A percentile compares a stretch with the other conserved stretches of the same genome.
phyloP scores from a whole-genome alignment of 1,140 invertebrate species.

The Lasaia peninsularis region DNA sequence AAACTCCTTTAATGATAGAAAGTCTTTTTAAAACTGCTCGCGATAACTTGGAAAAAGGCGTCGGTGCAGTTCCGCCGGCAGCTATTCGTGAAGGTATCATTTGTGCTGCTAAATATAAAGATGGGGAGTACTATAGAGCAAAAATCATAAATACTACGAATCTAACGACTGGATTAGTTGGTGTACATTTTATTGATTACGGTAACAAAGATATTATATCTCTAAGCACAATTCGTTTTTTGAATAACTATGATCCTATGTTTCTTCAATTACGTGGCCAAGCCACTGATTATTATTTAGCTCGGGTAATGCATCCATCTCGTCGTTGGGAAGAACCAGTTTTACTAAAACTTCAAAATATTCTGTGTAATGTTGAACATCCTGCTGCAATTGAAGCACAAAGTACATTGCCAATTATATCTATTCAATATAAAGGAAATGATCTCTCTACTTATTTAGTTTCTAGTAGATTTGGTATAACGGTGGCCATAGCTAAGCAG shows the following conservation, averaged over 20 bases:
- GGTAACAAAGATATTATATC: conserved; percentile 81
- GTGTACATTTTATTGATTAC: conserved; percentile 84
- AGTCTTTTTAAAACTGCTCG: conserved; percentile 68
- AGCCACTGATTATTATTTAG: conserved; percentile 79
- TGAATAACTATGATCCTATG: conserved; percentile 73
- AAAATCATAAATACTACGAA: conserved; percentile 73
- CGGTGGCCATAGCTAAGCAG: conserved; percentile 49
- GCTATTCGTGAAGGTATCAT: conserved; percentile 72
- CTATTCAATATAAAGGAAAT: conserved; percentile 62
- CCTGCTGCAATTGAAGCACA: conserved; percentile 56
- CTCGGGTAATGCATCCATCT: conserved; percentile 68
- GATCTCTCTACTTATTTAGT: conserved; percentile 68
- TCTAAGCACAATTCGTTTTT: conserved; percentile 75
- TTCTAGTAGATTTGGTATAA: conserved; percentile 48
- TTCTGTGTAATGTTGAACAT: conserved; percentile 75
- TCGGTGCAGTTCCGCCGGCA: conserved; percentile 47
- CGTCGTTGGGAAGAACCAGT: conserved; percentile 71
- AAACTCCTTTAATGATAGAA: conserved; percentile 77
- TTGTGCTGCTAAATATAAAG: conserved; percentile 82
- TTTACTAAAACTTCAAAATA: conserved; percentile 70
- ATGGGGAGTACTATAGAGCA: conserved; percentile 81
- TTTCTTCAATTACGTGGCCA: conserved; percentile 76
- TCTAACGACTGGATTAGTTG: conserved; percentile 67
- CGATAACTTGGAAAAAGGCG: conserved; percentile 70
- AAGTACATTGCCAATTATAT: conserved; percentile 58